These are phyloP conservation scores for Mamestra configurata DNA, from an alignment of 1,140 invertebrate genomes.

Conservation along the genomic window DNA sequence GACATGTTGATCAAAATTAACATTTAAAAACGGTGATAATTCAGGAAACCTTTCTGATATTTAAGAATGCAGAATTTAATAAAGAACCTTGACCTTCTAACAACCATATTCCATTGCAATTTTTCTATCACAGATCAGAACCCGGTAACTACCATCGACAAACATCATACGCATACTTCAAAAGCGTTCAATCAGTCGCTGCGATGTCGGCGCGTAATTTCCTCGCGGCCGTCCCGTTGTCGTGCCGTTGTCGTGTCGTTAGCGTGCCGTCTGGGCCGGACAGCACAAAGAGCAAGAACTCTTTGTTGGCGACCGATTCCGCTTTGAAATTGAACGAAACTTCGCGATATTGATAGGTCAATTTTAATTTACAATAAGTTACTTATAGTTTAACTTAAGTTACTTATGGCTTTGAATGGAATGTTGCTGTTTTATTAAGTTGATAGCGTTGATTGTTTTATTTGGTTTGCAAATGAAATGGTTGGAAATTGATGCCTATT, in stretches of 20 bases:
- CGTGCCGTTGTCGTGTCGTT: constrained; percentile 38
- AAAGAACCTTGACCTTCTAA: no score
- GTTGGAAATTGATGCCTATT: not conserved
- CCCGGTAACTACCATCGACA: constrained; percentile 3
- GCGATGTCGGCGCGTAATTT: constrained; percentile 56
- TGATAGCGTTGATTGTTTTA: not conserved
- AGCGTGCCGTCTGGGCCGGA: constrained; percentile 49
- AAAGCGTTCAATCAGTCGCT: constrained; percentile 52
- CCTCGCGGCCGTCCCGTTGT: constrained; percentile 40
- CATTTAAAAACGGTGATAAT: no score
- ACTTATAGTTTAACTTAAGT: not conserved
- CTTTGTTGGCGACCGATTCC: constrained; percentile 53
- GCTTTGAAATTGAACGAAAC: constrained; percentile 47
- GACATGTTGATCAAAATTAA: no score
- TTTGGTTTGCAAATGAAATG: not conserved
- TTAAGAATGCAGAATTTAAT: no score
- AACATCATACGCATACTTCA: constrained; percentile 14
- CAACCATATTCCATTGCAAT: not conserved
- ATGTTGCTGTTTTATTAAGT: not conserved
- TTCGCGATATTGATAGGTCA: constrained; percentile 46
- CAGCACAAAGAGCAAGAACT: constrained; percentile 53
- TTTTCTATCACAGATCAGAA: constrained; percentile 1
- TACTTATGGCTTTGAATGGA: not conserved
- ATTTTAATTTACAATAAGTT: constrained; percentile 43
- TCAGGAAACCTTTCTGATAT: no score